A percentile compares a stretch with the other conserved stretches of the same genome.
Conservation (phyloP, 2,888 invertebrate species). For the Erannis defoliaria region DNA sequence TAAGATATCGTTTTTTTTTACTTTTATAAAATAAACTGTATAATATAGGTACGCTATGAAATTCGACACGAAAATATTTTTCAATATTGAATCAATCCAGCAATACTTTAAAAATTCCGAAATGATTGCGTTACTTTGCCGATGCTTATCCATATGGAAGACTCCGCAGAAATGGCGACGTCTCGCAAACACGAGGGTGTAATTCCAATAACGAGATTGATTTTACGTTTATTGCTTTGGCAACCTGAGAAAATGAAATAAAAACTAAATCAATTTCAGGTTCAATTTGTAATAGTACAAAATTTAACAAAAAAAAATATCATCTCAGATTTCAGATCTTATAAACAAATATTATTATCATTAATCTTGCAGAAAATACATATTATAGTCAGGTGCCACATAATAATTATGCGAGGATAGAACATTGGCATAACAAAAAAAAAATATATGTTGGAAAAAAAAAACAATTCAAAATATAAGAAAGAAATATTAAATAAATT, state of each 20-base stretch:
- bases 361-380: too few relatives aligned
- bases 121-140: neutral
- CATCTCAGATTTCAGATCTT: neutral
- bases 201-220: conserved; percentile 8
- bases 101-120: neutral
- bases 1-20: too few relatives aligned
- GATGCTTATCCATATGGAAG: conserved; percentile 6
- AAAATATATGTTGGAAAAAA: too few relatives aligned
- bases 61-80: neutral
- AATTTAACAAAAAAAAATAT: neutral
- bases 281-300: neutral
- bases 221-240: conserved; percentile 8
- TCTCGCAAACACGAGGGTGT: conserved; percentile 9
- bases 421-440: too few relatives aligned
- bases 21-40: too few relatives aligned
- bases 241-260: conserved; percentile 7
- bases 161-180: neutral
- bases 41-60: too few relatives aligned
- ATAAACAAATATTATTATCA: too few relatives aligned
- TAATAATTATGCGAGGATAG: too few relatives aligned
- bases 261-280: neutral
- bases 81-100: neutral
- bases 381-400: too few relatives aligned
- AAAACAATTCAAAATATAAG: too few relatives aligned
- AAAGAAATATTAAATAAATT: too few relatives aligned